A percentile compares a stretch with the other conserved stretches of the same genome.
phyloP scores from a whole-genome alignment of 1,140 invertebrate species.

The Drosophila fuyamai region DNA sequence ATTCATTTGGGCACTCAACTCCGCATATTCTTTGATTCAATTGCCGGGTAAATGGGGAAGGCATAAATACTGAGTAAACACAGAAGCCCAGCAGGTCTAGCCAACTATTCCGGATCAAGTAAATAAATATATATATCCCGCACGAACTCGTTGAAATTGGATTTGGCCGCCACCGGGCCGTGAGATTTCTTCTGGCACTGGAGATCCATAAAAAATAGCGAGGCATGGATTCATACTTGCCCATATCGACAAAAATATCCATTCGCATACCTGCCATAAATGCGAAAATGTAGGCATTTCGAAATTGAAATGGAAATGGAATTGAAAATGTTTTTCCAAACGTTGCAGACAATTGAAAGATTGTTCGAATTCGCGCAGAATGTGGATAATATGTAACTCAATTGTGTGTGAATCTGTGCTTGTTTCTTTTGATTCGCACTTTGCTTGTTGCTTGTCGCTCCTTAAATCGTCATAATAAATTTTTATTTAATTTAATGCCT shows the following conservation, averaged over 20 bases:
- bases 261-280: conserved; percentile 23
- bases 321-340: conserved; percentile 23
- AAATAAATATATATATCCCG: conserved; percentile 54
- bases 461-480: conserved; percentile 82
- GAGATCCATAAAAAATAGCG: conserved; percentile 16
- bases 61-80: conserved; percentile 16
- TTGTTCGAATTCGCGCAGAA: conserved; percentile 35
- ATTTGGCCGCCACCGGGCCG: conserved; percentile 2
- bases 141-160: conserved; percentile 38
- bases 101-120: conserved; percentile 3
- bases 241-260: conserved; percentile 1
- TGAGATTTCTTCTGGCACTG: conserved; percentile 1
- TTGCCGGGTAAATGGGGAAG: conserved; percentile 1
- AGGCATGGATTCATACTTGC: background rate
- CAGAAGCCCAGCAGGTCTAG: conserved; percentile 5
- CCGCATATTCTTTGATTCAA: conserved; percentile 22
- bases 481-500: conserved; percentile 81
- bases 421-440: conserved; percentile 65
- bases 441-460: conserved; percentile 48
- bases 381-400: conserved; percentile 61
- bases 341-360: conserved; percentile 58
- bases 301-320: conserved; percentile 16
- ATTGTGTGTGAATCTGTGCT: conserved; percentile 57
- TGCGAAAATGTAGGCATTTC: conserved; percentile 20
- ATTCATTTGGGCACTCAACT: conserved; percentile 11